A percentile compares a stretch with the other conserved stretches of the same genome.
Conservation (phyloP, 2,888 invertebrate genomes). For the Diploptera punctata region DNA sequence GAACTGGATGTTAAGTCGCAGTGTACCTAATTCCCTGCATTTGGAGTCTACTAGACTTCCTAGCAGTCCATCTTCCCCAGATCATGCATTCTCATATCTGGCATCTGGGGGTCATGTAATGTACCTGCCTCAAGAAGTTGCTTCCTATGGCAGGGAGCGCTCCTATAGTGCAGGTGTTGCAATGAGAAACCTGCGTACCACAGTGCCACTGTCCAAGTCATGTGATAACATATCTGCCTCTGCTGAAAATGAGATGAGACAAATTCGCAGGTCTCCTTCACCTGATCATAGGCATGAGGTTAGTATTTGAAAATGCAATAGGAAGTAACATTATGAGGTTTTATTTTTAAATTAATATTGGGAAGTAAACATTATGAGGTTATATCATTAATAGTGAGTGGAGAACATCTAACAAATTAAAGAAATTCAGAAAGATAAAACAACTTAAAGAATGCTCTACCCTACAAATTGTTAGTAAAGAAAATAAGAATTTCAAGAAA, state of each 20-base stretch:
- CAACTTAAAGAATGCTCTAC: no score
- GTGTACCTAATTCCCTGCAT: slow-evolving; percentile 76
- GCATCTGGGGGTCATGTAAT: slow-evolving; percentile 77
- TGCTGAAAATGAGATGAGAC: slow-evolving; percentile 44
- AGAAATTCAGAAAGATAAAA: no score
- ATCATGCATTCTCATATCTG: slow-evolving; percentile 61
- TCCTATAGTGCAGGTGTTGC: slow-evolving; percentile 21
- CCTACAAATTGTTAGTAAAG: no score
- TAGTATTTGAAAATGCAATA: no score
- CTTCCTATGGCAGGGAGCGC: slow-evolving; percentile 9
- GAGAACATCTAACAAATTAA: no score
- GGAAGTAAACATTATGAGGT: no score
- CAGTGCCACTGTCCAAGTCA: slow-evolving; percentile 55
- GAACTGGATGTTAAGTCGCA: slow-evolving; percentile 84
- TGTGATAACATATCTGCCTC: slow-evolving; percentile 56
- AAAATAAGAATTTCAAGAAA: no score
- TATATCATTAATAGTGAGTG: no score
- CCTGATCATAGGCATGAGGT: slow-evolving; percentile 39
- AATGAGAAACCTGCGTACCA: background rate
- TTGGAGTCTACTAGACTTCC: slow-evolving; percentile 50
- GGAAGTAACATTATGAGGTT: no score
- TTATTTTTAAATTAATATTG: no score
- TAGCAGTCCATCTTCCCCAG: slow-evolving; percentile 1
- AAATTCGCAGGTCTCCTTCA: slow-evolving; percentile 44
- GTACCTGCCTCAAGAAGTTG: slow-evolving; percentile 67